Evolutionary conservation across 2,113 vertebrate genomes (phyloP).

Genomic region (Odobenus rosmarus): DNA sequence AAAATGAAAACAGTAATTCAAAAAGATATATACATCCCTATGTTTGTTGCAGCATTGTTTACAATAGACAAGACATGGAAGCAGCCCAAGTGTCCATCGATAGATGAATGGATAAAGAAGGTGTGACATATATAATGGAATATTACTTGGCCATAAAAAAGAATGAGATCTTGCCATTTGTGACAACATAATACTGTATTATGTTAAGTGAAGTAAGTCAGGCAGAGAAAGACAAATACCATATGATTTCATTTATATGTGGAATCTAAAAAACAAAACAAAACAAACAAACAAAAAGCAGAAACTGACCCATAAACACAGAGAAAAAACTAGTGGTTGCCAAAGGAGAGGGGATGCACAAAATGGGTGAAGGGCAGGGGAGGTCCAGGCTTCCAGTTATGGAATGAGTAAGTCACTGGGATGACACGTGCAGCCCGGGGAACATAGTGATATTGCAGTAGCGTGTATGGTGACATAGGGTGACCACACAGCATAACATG

Average conservation of each 20-base stretch:
- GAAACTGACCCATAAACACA: not conserved
- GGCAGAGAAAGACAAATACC: not conserved
- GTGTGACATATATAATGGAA: too few relatives aligned
- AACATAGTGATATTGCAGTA: not conserved
- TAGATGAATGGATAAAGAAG: too few relatives aligned
- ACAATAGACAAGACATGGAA: too few relatives aligned
- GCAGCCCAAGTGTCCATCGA: too few relatives aligned
- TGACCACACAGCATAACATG: not conserved
- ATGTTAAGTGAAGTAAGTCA: not conserved
- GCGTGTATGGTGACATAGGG: not conserved
- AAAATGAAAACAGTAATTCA: too few relatives aligned
- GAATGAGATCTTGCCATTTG: not conserved
- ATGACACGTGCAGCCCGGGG: not conserved
- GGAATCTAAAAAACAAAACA: not conserved
- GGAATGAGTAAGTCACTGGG: not conserved
- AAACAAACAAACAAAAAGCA: not conserved
- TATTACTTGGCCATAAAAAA: too few relatives aligned
- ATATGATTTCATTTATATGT: not conserved
- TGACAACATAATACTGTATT: not conserved
- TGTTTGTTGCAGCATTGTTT: too few relatives aligned
- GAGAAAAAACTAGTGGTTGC: not conserved
- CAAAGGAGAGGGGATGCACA: not conserved
- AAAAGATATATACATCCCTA: too few relatives aligned
- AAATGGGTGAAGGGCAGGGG: not conserved
- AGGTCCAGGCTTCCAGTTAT: not conserved